Evolutionary conservation across 2,797 vertebrate genomes (phyloP), one percentile per base, ranked within the genome.

Genomic region (Crax fasciolata): DNA sequence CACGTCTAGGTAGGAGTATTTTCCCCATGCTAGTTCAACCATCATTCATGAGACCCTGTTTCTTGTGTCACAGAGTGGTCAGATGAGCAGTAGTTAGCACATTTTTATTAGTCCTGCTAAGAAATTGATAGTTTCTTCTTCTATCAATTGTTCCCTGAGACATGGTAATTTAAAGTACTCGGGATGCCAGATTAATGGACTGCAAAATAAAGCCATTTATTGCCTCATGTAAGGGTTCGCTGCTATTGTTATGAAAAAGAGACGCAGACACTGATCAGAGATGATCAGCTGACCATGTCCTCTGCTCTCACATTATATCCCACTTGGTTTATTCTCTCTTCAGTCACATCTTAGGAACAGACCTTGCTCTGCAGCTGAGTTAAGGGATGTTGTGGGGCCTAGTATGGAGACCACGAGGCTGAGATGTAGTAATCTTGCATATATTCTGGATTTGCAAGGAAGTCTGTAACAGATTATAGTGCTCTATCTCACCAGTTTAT

Each of bases 231-330:
- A 48, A 66, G 68, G 18, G 9, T 51, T 84, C 11, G 13, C 18
- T 12, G 9, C 23, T 82, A 5, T 44, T 61, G 9, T 44, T 78
- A 43, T 5, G 39, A 55, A 65, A 94, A 84, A 57, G 14, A 3
- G 4, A 46, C 62, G 30, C 3, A 44, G 54, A 27, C 62, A 38
- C 62, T 90, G 51, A 90, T 46, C 19, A 62, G 82, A 91, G 67
- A 57, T n/a, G 6, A 55, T 72, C 25, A 66, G 11, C 15, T 0
- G 0, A 58, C 13, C 16, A 2, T 43, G 10, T 4, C 13, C 23
- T 44, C 59, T 35, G 32, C 35, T 92, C 30, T 46, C 11, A 8
- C 11, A 2, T 41, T 63, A 10, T 44, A 75, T 17, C 10, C 14
- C 14, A 9, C 2, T 1, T 16, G 17, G 9, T 46, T 89, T 58